A percentile compares a stretch with the other conserved stretches of the same genome.
These are phyloP conservation scores for Periphyllus acericola DNA, from an alignment of 2,888 invertebrate species.

Conservation along the genomic window DNA sequence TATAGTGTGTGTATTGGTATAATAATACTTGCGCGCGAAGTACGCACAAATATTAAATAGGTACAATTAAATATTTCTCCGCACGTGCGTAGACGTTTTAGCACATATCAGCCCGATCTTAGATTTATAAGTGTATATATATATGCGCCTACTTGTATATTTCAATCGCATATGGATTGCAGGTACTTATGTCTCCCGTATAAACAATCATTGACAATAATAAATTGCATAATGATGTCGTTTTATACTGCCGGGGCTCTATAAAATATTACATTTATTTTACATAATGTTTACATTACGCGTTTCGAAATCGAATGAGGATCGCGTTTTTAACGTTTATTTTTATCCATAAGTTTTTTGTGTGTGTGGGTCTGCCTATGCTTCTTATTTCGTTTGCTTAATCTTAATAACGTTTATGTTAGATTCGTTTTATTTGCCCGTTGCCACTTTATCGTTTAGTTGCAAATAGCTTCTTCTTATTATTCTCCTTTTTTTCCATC, in stretches of 20 bases:
- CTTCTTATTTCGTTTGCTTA: slow-evolving; percentile 1
- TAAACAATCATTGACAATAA: neutral
- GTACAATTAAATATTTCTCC: slow-evolving; percentile 25
- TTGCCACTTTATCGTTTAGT: neutral
- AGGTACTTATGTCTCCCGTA: neutral
- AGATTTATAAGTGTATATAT: no score
- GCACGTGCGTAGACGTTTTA: neutral
- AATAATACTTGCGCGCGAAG: no score
- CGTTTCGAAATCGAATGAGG: neutral
- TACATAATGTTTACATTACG: slow-evolving; percentile 23
- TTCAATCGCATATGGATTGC: neutral
- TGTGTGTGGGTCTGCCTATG: neutral
- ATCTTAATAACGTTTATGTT: slow-evolving; percentile 27
- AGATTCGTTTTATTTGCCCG: slow-evolving; percentile 6
- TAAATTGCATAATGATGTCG: neutral
- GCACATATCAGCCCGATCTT: neutral
- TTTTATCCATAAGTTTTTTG: slow-evolving; percentile 4
- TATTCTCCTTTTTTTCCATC: neutral
- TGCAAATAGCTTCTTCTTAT: neutral
- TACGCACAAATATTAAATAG: no score
- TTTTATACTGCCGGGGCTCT: neutral
- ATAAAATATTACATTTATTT: slow-evolving; percentile 48
- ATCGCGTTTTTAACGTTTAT: slow-evolving; percentile 9
- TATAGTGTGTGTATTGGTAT: no score
- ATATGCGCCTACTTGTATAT: neutral